Evolutionary conservation across 2,113 vertebrate species (phyloP).

Genomic region (Trochalopteron elliotii): DNA sequence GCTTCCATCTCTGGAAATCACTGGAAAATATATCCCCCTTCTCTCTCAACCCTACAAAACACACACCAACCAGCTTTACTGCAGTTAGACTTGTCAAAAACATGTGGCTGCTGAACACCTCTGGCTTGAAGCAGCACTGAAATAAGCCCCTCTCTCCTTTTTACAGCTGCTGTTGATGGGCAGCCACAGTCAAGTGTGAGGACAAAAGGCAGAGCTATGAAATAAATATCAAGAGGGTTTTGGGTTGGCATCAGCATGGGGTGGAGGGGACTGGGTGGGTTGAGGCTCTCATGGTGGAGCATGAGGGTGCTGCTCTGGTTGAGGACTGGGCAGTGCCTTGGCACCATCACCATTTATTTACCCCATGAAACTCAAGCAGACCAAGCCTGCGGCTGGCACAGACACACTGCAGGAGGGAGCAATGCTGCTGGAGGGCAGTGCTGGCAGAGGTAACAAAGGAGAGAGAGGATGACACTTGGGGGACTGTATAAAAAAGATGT

Average conservation of each 20-base stretch:
- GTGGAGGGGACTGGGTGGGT: neutral
- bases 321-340: neutral
- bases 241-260: neutral
- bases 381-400: accelerated
- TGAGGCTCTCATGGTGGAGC: neutral
- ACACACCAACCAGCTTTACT: neutral
- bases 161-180: neutral
- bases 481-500: neutral
- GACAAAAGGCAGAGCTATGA: neutral
- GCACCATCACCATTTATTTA: neutral
- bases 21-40: neutral
- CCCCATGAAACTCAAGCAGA: accelerated
- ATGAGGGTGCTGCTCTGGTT: neutral
- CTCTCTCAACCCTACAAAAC: neutral
- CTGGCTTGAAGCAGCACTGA: neutral
- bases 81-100: neutral
- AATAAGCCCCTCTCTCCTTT: neutral
- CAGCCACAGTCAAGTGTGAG: neutral
- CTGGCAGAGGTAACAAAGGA: neutral
- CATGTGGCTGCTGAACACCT: neutral
- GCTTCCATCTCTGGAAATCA: neutral
- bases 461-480: neutral
- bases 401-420: neutral
- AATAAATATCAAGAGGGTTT: neutral
- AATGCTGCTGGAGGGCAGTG: neutral